Evolutionary conservation across 2,888 invertebrate genomes (phyloP), one percentile per base, ranked within the genome.

Genomic region (Villa cingulata): DNA sequence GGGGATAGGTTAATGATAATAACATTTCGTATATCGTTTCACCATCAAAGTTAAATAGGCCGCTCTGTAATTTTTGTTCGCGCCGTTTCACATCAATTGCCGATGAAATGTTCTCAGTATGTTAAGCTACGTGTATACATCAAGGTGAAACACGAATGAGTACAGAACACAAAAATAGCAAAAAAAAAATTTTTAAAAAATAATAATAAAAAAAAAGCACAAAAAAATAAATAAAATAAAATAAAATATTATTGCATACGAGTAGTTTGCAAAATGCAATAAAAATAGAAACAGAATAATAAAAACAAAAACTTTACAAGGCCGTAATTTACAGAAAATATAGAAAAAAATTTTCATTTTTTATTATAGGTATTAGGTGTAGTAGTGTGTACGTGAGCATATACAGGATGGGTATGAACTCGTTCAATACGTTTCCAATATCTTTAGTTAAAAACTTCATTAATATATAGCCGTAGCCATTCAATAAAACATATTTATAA

Each of bases 21-120:
- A 58, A 62, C 52, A 62, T 64, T 64, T 63, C 63, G 61, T 67
- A 64, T 64, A 60, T 66, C 48, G 41, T 62, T 62, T 63, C 62
- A 56, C 59, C 66, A 60, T 68, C 68, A 68, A 68, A 68, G 68
- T 63, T 62, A 66, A 66, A 64, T 56, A 53, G 58, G 62, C 68
- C 68, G 68, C 65, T 62, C 67, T 69, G 61, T 68, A 68, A 68
- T 68, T 68, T 69, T 60, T 59, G 60, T 63, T 58, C 60, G 59
- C 55, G 57, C 56, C 59, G 61, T 63, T 63, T 64, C 60, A 61
- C 58, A 60, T 61, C 60, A 51, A 52, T 55, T 53, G 50, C 46
- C 55, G 51, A 51, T 51, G 48, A 51, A 51, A 51, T 48, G 41
- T 41, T 38, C 41, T 18, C 34, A 46, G 36, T 46, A 46, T 40